Conservation (phyloP, 2,888 invertebrate species). For the Dyspetes luteomarginatus region DNA sequence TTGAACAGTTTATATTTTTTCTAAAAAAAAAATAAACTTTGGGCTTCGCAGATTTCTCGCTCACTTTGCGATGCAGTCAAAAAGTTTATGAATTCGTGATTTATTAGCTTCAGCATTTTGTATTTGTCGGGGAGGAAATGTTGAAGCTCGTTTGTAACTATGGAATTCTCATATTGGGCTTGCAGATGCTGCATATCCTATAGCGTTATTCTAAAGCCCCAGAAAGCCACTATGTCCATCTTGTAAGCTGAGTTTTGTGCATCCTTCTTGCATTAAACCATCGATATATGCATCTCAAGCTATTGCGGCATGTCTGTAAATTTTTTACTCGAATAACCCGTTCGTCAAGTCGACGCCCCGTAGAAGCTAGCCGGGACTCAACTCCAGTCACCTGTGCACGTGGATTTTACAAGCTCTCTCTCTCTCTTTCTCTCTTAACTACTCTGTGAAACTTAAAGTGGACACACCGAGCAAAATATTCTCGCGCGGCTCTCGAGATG, state of each 20-base stretch:
- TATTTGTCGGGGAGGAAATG: too few species aligned
- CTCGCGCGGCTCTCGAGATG: constrained; percentile 5
- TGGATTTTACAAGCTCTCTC: constrained; percentile 26
- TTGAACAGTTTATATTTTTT: neutral
- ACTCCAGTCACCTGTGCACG: constrained; percentile 57
- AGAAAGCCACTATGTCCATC: too few species aligned
- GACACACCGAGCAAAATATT: constrained; percentile 32
- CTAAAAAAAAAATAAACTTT: neutral
- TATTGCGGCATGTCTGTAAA: constrained; percentile 62
- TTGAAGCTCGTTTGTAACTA: neutral
- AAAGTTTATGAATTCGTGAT: constrained; percentile 34
- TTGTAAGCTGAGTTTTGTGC: neutral
- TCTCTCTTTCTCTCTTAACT: neutral
- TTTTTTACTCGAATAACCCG: constrained; percentile 65
- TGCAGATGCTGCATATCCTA: neutral
- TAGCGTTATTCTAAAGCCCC: too few species aligned
- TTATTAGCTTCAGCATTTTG: too few species aligned
- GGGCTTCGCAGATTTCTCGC: neutral
- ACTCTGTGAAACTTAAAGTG: constrained; percentile 38
- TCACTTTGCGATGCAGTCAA: constrained; percentile 15
- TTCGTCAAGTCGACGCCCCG: constrained; percentile 58
- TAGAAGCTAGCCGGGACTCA: constrained; percentile 30
- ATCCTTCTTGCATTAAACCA: neutral
- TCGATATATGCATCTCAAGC: constrained; percentile 33
- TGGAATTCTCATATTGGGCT: constrained; percentile 22